Evolutionary conservation across 2,797 vertebrate species (phyloP).

Genomic region (Leptatherina wallacei): DNA sequence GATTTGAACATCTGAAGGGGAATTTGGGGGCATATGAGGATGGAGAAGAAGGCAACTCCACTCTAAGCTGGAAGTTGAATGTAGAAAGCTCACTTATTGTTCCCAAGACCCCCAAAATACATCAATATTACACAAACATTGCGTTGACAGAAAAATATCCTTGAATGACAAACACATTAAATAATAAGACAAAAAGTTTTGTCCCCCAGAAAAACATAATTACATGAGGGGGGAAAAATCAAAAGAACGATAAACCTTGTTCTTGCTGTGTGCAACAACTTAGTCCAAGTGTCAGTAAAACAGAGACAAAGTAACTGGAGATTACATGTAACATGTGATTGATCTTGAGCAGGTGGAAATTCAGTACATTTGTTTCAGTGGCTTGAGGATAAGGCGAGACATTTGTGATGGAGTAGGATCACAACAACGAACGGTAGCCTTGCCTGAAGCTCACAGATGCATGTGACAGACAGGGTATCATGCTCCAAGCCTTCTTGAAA

Average conservation of each 20-base stretch:
- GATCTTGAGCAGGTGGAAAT: conserved; percentile 62
- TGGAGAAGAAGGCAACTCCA: background rate
- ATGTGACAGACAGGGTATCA: conserved; percentile 79
- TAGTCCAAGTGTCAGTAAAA: conserved; percentile 32
- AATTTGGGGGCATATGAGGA: too few relatives aligned
- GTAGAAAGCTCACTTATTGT: background rate
- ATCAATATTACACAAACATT: background rate
- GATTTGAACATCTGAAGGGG: too few relatives aligned
- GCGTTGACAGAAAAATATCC: background rate
- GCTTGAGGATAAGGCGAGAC: conserved; percentile 62
- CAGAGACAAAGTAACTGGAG: conserved; percentile 37
- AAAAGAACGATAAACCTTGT: conserved; percentile 27
- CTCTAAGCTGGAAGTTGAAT: background rate
- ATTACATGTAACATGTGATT: conserved; percentile 56
- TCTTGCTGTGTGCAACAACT: conserved; percentile 29
- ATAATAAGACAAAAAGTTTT: background rate
- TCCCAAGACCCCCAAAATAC: too few relatives aligned
- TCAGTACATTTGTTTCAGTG: conserved; percentile 61
- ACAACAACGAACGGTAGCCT: conserved; percentile 62
- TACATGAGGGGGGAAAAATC: conserved; percentile 16
- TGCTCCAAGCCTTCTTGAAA: conserved; percentile 72
- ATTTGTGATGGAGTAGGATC: conserved; percentile 71
- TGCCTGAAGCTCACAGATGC: conserved; percentile 60
- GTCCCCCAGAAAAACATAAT: background rate
- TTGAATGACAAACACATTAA: conserved; percentile 12